A percentile compares a stretch with the other conserved stretches of the same genome.
These are phyloP conservation scores for Scaptomyza parva DNA, from an alignment of 2,888 invertebrate species.

Conservation along the genomic window DNA sequence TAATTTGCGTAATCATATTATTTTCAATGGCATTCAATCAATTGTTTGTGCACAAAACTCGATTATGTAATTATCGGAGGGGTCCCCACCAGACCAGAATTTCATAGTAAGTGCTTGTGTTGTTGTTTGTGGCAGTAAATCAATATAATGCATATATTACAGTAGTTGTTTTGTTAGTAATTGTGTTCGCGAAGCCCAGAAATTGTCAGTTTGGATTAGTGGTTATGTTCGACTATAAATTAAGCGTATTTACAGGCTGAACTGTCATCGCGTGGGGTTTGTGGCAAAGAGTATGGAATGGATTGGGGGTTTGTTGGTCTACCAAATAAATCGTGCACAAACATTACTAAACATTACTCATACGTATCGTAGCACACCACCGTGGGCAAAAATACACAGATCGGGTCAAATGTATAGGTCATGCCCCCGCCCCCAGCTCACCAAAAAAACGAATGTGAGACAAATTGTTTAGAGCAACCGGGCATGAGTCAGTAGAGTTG, in stretches of 20 bases:
- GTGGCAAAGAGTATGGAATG: no score
- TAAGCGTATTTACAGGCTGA: conserved; percentile 34
- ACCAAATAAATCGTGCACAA: conserved; percentile 64
- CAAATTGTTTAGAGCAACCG: conserved; percentile 48
- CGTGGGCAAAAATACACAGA: conserved; percentile 26
- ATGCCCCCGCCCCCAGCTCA: conserved; percentile 20
- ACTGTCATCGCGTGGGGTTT: conserved; percentile 19
- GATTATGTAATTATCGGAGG: conserved; percentile 50
- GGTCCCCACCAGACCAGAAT: no score
- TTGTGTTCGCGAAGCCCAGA: conserved; percentile 16
- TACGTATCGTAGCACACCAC: conserved; percentile 41
- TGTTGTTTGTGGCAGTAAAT: conserved; percentile 21
- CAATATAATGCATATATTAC: conserved; percentile 14
- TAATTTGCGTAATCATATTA: conserved; percentile 71
- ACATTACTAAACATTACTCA: conserved; percentile 44
- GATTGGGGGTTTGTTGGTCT: no score
- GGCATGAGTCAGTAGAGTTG: conserved; percentile 29
- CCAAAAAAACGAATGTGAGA: conserved; percentile 49
- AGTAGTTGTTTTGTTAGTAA: conserved; percentile 1
- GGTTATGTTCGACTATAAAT: conserved; percentile 30
- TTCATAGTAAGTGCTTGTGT: background rate
- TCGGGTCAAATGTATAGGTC: conserved; percentile 62
- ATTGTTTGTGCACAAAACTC: conserved; percentile 33
- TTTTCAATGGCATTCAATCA: conserved; percentile 63
- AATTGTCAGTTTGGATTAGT: conserved; percentile 30